phyloP scores from a whole-genome alignment of 2,113 vertebrate genomes.

The Struthio camelus region DNA sequence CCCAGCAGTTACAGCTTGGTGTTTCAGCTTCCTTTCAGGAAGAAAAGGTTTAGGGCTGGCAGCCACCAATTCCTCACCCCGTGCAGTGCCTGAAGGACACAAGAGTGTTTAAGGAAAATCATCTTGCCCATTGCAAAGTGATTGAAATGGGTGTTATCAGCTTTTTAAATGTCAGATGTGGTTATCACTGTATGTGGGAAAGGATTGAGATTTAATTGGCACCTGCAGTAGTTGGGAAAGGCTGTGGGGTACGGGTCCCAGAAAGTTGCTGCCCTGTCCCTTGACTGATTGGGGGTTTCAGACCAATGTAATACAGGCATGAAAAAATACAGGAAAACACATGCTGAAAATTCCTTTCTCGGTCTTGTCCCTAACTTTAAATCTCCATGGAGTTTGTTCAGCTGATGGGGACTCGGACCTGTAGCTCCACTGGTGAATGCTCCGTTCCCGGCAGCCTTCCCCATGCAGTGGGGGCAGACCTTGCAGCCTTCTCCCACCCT shows the following conservation, averaged over 20 bases:
- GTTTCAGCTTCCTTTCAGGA: background rate
- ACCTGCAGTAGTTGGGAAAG: background rate
- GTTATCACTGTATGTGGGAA: too few species aligned
- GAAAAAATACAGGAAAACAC: background rate
- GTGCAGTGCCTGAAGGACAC: fast-evolving
- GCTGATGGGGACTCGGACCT: too few species aligned
- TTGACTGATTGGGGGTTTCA: too few species aligned
- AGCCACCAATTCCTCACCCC: too few species aligned
- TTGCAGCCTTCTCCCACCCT: background rate
- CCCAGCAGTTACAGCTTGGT: fast-evolving
- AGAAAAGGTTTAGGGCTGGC: background rate
- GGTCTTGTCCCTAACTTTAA: background rate
- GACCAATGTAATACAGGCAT: too few species aligned
- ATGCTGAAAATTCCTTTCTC: background rate
- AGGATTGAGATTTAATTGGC: fast-evolving
- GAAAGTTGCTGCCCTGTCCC: fast-evolving
- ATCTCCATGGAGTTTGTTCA: background rate
- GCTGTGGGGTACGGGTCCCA: background rate
- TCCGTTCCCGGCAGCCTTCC: too few species aligned
- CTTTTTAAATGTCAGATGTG: fast-evolving
- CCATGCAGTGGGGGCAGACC: too few species aligned
- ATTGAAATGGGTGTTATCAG: background rate
- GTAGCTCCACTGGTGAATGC: background rate
- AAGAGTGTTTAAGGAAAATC: background rate
- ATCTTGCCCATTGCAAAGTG: background rate